Conservation (phyloP, 1,140 invertebrate genomes). For the Maniola jurtina region DNA sequence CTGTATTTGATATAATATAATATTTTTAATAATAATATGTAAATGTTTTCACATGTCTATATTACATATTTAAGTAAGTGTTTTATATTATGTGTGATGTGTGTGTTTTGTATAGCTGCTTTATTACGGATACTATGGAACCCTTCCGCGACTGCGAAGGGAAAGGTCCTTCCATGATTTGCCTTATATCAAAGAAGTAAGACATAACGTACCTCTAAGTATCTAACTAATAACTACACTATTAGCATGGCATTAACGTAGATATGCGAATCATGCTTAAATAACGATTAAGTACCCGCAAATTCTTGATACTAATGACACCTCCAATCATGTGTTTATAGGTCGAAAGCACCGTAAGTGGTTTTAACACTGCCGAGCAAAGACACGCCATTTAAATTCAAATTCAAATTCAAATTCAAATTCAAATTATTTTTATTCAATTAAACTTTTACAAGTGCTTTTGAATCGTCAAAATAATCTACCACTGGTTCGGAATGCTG, state of each 20-base stretch:
- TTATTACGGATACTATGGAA: slow-evolving; percentile 83
- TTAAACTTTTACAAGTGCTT: too few species aligned
- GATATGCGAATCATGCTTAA: slow-evolving; percentile 16
- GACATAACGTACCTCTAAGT: slow-evolving; percentile 37
- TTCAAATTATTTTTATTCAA: too few species aligned
- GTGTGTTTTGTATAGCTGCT: slow-evolving; percentile 80
- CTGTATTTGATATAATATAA: too few species aligned
- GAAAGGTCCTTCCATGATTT: slow-evolving; percentile 87
- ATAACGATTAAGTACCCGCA: slow-evolving; percentile 18
- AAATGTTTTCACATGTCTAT: too few species aligned
- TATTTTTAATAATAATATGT: too few species aligned
- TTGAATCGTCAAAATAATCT: too few species aligned
- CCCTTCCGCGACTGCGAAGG: slow-evolving; percentile 84
- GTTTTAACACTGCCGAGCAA: slow-evolving; percentile 17
- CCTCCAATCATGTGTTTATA: slow-evolving; percentile 14
- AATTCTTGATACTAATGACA: slow-evolving; percentile 19
- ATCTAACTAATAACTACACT: slow-evolving; percentile 10
- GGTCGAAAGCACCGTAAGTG: slow-evolving; percentile 17
- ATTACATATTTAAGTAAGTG: too few species aligned
- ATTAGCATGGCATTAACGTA: slow-evolving; percentile 48
- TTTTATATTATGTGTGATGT: not conserved
- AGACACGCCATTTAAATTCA: slow-evolving; percentile 28
- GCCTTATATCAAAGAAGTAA: slow-evolving; percentile 83
- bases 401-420: too few species aligned
- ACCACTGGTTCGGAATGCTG: too few species aligned